Percentiles rank a stretch among this genome's conserved stretches.
These are phyloP conservation scores for Hipposideros larvatus DNA, from an alignment of 2,797 vertebrate genomes.

Conservation along the genomic window DNA sequence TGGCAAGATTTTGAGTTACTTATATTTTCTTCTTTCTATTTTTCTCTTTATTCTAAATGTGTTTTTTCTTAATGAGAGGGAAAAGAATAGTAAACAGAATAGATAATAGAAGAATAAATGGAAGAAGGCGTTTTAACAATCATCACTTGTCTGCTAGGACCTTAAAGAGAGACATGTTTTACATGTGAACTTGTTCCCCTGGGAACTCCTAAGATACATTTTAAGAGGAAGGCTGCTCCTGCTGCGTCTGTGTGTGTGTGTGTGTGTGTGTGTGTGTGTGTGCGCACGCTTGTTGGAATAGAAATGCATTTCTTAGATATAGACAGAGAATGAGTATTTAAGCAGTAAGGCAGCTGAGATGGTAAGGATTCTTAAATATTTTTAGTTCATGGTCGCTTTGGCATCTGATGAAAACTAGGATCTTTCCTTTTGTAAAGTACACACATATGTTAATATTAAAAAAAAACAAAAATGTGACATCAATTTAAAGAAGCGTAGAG, in stretches of 20 bases:
- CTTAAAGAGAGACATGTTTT: conserved; percentile 16
- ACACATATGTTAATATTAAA: not conserved
- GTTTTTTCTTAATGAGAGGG: not conserved
- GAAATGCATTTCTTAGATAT: not conserved
- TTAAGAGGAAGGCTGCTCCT: not conserved
- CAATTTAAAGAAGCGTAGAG: not conserved
- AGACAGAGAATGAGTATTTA: not conserved
- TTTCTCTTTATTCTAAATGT: conserved; percentile 9
- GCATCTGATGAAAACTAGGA: conserved; percentile 29
- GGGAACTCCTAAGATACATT: not conserved
- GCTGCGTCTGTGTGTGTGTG: no score
- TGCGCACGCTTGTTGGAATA: not conserved
- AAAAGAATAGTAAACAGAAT: not conserved
- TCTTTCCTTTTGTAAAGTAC: conserved; percentile 4
- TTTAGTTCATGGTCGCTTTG: not conserved
- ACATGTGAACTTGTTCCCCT: not conserved
- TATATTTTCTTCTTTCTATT: not conserved
- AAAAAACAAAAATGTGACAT: not conserved
- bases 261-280: no score
- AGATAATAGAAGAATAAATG: not conserved
- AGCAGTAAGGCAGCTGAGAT: not conserved
- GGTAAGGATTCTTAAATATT: not conserved
- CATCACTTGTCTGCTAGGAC: not conserved
- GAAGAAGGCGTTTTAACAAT: not conserved
- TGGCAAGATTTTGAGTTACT: conserved; percentile 2